Percentiles rank a stretch among this genome's conserved stretches.
Conservation (phyloP, 2,113 vertebrate genomes). For the Alouatta palliata region DNA sequence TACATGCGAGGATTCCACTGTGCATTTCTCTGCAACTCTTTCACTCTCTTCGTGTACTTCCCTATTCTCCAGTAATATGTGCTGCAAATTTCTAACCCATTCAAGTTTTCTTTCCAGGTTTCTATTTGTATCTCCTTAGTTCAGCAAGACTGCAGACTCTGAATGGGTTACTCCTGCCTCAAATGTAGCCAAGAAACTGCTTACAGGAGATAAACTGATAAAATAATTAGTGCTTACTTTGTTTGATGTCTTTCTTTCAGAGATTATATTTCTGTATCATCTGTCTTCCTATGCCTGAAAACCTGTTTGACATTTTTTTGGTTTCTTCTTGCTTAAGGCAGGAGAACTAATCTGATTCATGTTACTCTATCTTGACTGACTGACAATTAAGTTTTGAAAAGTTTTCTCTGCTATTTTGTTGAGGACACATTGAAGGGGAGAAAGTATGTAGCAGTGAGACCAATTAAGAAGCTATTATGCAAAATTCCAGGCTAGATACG, state of each 20-base stretch:
- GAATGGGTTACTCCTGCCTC: neutral
- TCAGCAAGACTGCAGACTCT: neutral
- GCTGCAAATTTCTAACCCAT: neutral
- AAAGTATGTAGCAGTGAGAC: neutral
- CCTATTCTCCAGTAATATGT: neutral
- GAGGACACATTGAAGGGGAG: neutral
- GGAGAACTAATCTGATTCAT: neutral
- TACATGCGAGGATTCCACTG: neutral
- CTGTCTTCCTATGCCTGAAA: neutral
- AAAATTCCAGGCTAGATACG: neutral
- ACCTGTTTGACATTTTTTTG: neutral
- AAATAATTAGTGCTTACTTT: neutral
- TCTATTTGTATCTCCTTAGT: neutral
- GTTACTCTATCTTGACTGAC: neutral
- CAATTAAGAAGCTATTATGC: neutral
- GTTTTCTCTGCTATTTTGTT: neutral
- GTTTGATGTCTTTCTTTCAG: neutral
- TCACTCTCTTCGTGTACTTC: neutral
- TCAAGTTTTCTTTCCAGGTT: neutral
- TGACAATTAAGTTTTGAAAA: neutral
- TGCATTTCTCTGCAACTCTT: neutral
- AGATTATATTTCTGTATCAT: neutral
- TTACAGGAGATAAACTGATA: neutral
- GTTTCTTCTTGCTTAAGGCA: neutral
- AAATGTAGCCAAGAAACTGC: neutral